Conservation (phyloP, 2,113 vertebrate genomes). For the Chloebia gouldiae region DNA sequence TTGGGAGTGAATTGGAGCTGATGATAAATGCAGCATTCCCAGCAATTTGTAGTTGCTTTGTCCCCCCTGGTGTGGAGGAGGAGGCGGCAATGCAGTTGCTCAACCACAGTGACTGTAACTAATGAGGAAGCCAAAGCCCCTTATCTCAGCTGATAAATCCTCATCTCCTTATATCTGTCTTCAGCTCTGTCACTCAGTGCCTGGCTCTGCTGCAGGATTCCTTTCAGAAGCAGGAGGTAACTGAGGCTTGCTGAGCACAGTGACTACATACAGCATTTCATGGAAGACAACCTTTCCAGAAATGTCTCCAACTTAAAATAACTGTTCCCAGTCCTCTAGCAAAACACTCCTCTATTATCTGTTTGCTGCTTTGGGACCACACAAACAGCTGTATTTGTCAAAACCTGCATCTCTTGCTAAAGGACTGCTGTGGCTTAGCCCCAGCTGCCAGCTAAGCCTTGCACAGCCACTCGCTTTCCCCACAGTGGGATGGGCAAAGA, state of each 20-base stretch:
- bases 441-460: not conserved
- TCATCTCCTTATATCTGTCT: conserved; percentile 21
- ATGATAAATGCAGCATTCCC: not conserved
- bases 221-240: not conserved
- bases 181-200: not conserved
- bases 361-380: not conserved
- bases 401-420: not conserved
- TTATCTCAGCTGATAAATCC: conserved; percentile 47
- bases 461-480: not conserved
- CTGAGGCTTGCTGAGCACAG: not conserved
- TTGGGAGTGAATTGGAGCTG: not conserved
- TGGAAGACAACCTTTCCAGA: not conserved
- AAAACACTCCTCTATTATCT: conserved; percentile 1
- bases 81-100: not conserved
- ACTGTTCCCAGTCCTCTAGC: not conserved
- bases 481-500: not conserved
- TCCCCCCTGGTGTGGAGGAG: not conserved
- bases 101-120: conserved; percentile 8
- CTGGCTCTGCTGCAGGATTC: not conserved
- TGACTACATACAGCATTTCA: not conserved
- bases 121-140: conserved; percentile 33
- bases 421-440: not conserved
- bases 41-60: not conserved
- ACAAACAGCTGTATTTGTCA: not conserved
- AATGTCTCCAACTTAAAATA: conserved; percentile 13